These are phyloP conservation scores for Elephantulus edwardii DNA, from an alignment of 2,113 vertebrate species.

Conservation along the genomic window DNA sequence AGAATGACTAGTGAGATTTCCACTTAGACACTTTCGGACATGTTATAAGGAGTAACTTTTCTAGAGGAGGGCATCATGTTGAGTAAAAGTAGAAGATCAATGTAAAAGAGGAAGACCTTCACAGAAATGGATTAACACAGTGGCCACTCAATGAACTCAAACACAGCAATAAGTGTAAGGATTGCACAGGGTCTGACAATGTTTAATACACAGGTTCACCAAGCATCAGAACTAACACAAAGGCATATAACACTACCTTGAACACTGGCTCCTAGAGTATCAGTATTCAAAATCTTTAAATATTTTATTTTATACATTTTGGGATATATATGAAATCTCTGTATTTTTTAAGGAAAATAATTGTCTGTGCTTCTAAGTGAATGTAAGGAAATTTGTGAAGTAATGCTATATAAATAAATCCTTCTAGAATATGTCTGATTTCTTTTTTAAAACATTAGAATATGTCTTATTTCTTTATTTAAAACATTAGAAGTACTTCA, in stretches of 20 bases:
- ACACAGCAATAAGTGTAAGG: no score
- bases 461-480: conserved; percentile 4
- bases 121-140: no score
- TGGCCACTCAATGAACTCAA: no score
- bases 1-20: no score
- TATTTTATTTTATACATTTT: neutral
- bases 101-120: no score
- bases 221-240: neutral
- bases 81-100: no score
- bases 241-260: neutral
- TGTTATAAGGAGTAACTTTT: no score
- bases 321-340: conserved; percentile 15
- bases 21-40: no score
- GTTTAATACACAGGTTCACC: neutral
- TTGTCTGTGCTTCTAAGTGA: conserved; percentile 5
- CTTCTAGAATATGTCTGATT: neutral
- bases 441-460: no score
- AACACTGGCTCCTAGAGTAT: neutral
- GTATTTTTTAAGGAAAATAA: neutral
- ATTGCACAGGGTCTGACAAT: no score
- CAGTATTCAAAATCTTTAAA: neutral
- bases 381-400: neutral
- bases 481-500: neutral
- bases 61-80: no score
- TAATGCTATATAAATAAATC: neutral